A percentile compares a stretch with the other conserved stretches of the same genome.
phyloP scores from a whole-genome alignment of 2,888 invertebrate genomes.

The Caenorhabditis afra region DNA sequence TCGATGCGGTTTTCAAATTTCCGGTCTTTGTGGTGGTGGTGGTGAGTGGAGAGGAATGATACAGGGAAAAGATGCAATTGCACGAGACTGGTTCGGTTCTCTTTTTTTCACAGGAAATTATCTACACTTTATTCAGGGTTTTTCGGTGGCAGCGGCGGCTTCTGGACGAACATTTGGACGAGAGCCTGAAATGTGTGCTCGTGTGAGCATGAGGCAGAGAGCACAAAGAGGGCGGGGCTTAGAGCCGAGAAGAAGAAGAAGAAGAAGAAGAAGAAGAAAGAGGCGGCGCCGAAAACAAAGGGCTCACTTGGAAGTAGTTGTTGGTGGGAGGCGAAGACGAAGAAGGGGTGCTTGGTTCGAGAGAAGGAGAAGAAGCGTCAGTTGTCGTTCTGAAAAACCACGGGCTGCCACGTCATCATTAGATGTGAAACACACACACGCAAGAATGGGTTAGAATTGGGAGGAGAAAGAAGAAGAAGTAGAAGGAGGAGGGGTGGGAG shows the following conservation, averaged over 20 bases:
- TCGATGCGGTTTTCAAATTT: conserved; percentile 28
- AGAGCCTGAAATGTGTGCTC: conserved; percentile 33
- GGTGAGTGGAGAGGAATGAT: background rate
- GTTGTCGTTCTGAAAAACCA: background rate
- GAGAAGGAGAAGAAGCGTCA: conserved; percentile 7
- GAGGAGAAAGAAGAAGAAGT: background rate
- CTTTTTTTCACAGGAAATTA: conserved; percentile 53
- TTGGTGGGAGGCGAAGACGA: too few species aligned
- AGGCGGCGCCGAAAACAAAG: too few species aligned
- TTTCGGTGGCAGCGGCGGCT: background rate
- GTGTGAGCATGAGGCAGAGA: conserved; percentile 6
- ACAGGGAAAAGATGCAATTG: background rate
- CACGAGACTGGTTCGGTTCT: background rate
- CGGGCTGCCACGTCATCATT: background rate
- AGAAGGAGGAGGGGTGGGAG: background rate
- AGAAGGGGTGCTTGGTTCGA: conserved; percentile 24
- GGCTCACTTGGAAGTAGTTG: conserved; percentile 27
- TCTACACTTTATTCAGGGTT: conserved; percentile 6
- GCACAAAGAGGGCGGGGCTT: conserved; percentile 19
- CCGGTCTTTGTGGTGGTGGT: conserved; percentile 19
- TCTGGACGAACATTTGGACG: conserved; percentile 34
- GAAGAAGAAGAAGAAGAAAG: background rate
- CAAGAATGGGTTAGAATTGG: too few species aligned
- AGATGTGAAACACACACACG: background rate
- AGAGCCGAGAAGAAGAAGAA: background rate